These are phyloP conservation scores for Anhinga rufa DNA, from an alignment of 2,113 vertebrate genomes.

Conservation along the genomic window DNA sequence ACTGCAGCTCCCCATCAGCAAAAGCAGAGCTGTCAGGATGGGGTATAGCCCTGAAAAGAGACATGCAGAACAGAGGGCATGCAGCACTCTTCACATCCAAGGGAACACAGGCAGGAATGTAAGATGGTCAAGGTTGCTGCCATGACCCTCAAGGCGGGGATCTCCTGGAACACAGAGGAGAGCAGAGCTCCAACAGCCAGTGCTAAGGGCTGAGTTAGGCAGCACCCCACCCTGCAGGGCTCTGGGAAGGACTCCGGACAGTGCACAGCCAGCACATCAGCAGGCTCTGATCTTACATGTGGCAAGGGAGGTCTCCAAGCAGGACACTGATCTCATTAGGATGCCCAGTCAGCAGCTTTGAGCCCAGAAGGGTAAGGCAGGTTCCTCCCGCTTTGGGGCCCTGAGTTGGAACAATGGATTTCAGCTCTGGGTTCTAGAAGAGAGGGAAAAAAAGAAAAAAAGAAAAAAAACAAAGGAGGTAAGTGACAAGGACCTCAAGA, in stretches of 20 bases:
- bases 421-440: constrained; percentile 85
- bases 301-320: constrained; percentile 84
- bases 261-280: background rate
- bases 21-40: background rate
- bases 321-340: constrained; percentile 81
- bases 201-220: background rate
- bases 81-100: background rate
- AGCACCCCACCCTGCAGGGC: background rate
- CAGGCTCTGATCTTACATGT: constrained; percentile 78
- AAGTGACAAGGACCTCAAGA: background rate
- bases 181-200: background rate
- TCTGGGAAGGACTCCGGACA: background rate
- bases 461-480: background rate
- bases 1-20: background rate
- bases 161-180: background rate
- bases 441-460: too few species aligned
- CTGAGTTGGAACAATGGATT: constrained; percentile 78
- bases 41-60: background rate
- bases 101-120: background rate
- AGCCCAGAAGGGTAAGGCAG: constrained; percentile 82
- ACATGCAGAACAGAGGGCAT: background rate
- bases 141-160: background rate
- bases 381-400: constrained; percentile 93
- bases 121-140: background rate
- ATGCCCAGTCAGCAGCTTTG: constrained; percentile 86